A percentile compares a stretch with the other conserved stretches of the same genome.
These are phyloP conservation scores for Vannuccia rotundouncinata DNA, from an alignment of 2,888 invertebrate genomes.

Conservation along the genomic window DNA sequence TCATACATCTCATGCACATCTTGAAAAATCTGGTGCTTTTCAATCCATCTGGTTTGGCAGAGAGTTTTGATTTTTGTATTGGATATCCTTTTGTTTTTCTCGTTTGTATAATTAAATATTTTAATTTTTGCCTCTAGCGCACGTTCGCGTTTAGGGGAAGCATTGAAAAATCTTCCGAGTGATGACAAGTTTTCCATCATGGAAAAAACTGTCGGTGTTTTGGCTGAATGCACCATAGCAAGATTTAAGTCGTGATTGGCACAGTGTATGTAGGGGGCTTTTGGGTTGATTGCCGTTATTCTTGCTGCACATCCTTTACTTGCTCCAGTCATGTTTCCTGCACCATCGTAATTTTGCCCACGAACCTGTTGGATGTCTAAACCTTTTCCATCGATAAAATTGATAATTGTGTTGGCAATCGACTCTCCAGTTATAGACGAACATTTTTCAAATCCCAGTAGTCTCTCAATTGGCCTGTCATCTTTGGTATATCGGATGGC, in stretches of 20 bases:
- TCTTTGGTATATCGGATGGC: neutral
- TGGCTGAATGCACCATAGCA: constrained; percentile 24
- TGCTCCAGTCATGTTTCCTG: constrained; percentile 20
- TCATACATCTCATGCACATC: constrained; percentile 11
- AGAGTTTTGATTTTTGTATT: constrained; percentile 18
- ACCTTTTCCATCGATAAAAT: constrained; percentile 23
- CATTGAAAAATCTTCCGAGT: constrained; percentile 23
- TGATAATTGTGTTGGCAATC: constrained; percentile 18
- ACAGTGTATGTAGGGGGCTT: constrained; percentile 19
- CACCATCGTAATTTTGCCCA: constrained; percentile 21
- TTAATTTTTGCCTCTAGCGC: constrained; percentile 7
- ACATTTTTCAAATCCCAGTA: constrained; percentile 23
- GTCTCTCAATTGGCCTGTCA: constrained; percentile 21
- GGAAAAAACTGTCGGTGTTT: constrained; percentile 26
- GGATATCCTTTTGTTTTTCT: constrained; percentile 26
- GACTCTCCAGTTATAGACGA: constrained; percentile 26
- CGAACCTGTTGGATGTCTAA: constrained; percentile 24
- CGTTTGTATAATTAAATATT: constrained; percentile 13
- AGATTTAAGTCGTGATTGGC: constrained; percentile 26
- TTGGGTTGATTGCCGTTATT: constrained; percentile 19
- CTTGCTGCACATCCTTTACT: constrained; percentile 26
- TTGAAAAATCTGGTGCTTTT: constrained; percentile 2
- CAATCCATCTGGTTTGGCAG: constrained; percentile 2
- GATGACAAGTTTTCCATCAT: constrained; percentile 24
- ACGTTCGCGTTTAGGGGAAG: neutral